Conservation (phyloP, 2,888 invertebrate species). For the Catocala fraxini region DNA sequence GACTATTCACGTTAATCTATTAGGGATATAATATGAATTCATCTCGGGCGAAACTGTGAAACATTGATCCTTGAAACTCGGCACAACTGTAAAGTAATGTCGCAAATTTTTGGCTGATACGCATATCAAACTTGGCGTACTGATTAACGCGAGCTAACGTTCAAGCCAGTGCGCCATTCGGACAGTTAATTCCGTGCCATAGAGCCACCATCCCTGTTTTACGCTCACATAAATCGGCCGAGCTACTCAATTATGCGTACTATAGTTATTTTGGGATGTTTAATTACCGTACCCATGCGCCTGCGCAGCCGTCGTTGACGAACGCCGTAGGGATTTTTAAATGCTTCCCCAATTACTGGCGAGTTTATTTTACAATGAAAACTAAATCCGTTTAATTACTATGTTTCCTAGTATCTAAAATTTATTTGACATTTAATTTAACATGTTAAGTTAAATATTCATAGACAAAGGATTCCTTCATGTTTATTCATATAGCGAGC, state of each 20-base stretch:
- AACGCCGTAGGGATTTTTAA: slow-evolving; percentile 58
- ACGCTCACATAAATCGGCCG: slow-evolving; percentile 72
- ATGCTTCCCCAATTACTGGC: slow-evolving; percentile 53
- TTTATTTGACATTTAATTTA: slow-evolving; percentile 52
- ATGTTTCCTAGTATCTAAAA: slow-evolving; percentile 45
- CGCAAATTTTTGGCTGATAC: too few species aligned
- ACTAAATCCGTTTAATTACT: slow-evolving; percentile 55
- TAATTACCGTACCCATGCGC: slow-evolving; percentile 78
- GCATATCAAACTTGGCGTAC: too few species aligned
- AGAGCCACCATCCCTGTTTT: slow-evolving; percentile 40
- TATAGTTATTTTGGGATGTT: slow-evolving; percentile 79
- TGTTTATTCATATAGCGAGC: slow-evolving; percentile 37
- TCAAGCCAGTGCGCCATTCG: too few species aligned
- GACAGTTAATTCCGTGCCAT: slow-evolving; percentile 1
- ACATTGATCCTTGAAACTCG: too few species aligned
- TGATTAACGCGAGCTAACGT: too few species aligned
- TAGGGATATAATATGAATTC: too few species aligned
- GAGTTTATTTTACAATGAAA: slow-evolving; percentile 56
- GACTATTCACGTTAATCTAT: too few species aligned
- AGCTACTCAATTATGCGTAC: slow-evolving; percentile 77
- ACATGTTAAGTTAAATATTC: slow-evolving; percentile 42
- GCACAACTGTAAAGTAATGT: too few species aligned
- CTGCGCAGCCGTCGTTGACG: slow-evolving; percentile 45
- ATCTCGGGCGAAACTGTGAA: too few species aligned
- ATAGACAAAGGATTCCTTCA: slow-evolving; percentile 44